A percentile compares a stretch with the other conserved stretches of the same genome.
Evolutionary conservation across 2,888 invertebrate genomes (phyloP).

Genomic region (Ectobius pallidus): DNA sequence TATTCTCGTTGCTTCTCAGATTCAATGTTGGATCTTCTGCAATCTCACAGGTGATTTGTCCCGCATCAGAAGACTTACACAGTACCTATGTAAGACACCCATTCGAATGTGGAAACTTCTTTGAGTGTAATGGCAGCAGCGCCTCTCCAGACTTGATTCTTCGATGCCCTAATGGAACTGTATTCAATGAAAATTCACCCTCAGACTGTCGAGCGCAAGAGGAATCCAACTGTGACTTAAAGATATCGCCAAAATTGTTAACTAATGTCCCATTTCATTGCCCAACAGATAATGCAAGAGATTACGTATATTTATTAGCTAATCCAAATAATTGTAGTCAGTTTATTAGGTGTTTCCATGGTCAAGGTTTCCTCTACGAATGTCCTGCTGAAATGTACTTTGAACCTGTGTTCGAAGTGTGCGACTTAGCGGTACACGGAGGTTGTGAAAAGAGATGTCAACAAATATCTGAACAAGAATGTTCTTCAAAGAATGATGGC

Average conservation of each 20-base stretch:
- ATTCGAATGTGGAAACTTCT: neutral
- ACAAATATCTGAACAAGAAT: neutral
- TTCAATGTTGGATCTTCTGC: too few species aligned
- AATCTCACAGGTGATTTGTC: too few species aligned
- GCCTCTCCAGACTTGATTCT: neutral
- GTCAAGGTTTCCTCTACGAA: neutral
- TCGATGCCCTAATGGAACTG: neutral
- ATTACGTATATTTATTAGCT: neutral
- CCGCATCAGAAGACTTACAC: too few species aligned
- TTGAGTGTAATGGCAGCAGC: neutral
- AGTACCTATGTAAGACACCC: too few species aligned
- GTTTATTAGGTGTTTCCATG: conserved; percentile 1
- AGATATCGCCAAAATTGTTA: neutral
- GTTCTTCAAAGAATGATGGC: neutral
- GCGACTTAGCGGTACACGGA: neutral
- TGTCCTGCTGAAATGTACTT: neutral
- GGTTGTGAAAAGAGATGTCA: too few species aligned
- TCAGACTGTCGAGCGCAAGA: neutral
- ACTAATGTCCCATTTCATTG: neutral
- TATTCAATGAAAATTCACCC: neutral
- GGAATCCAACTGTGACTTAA: neutral
- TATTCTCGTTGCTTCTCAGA: too few species aligned
- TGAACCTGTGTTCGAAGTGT: conserved; percentile 3
- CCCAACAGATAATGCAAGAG: neutral
- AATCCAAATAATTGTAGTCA: neutral